Evolutionary conservation across 2,888 invertebrate genomes (phyloP).

Genomic region (Eucera pruinosa): DNA sequence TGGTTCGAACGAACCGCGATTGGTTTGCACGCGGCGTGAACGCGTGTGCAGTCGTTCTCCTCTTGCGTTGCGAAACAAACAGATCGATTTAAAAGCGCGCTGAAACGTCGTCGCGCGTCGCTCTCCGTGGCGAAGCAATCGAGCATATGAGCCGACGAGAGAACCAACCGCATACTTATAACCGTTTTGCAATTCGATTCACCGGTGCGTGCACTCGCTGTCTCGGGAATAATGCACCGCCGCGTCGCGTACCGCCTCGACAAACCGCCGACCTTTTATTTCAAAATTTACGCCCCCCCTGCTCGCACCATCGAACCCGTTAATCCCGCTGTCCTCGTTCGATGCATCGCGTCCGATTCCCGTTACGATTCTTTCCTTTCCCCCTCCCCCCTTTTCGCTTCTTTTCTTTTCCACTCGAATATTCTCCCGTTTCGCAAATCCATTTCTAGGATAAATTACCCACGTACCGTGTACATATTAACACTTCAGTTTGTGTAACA

Average conservation of each 20-base stretch:
- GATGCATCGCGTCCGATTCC: conserved; percentile 18
- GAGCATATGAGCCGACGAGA: conserved; percentile 43
- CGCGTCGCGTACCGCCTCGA: too few relatives aligned
- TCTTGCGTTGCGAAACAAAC: conserved; percentile 19
- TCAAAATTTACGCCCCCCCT: conserved; percentile 14
- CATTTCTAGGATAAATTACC: too few relatives aligned
- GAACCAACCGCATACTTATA: conserved; percentile 30
- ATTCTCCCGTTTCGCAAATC: too few relatives aligned
- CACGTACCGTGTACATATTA: too few relatives aligned
- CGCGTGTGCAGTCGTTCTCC: background rate
- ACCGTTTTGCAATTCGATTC: conserved; percentile 58
- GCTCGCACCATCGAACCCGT: conserved; percentile 31
- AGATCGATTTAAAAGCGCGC: conserved; percentile 47
- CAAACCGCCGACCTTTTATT: conserved; percentile 20
- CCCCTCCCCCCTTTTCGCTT: too few relatives aligned
- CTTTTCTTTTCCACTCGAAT: too few relatives aligned
- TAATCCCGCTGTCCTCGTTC: conserved; percentile 33
- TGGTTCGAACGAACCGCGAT: background rate
- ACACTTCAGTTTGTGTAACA: too few relatives aligned
- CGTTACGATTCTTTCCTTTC: conserved; percentile 24
- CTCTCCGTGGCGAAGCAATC: conserved; percentile 43
- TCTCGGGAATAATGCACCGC: conserved; percentile 25
- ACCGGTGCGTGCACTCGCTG: conserved; percentile 33
- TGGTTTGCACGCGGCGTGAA: background rate
- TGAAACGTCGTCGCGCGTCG: conserved; percentile 44